These are phyloP conservation scores for Drosophila nigromelanica DNA, from an alignment of 1,140 invertebrate genomes.

Conservation along the genomic window DNA sequence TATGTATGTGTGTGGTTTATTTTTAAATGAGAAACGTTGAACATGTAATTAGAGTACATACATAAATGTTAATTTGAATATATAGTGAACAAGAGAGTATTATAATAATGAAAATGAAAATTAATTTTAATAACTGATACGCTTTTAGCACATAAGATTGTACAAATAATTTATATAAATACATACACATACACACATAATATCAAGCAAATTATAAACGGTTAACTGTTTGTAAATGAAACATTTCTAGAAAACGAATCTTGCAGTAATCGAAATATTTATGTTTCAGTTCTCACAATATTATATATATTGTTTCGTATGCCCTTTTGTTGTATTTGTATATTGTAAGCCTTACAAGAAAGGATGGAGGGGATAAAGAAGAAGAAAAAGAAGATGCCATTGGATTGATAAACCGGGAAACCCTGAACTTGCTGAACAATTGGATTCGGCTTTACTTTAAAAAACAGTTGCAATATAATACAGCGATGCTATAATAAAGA, in stretches of 20 bases:
- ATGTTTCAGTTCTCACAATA: conserved; percentile 10
- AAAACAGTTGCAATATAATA: conserved; percentile 39
- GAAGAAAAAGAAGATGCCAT: neutral
- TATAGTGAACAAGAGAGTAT: conserved; percentile 68
- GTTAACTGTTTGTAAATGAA: conserved; percentile 11
- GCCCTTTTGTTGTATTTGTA: conserved; percentile 19
- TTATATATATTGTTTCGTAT: conserved; percentile 14
- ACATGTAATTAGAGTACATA: conserved; percentile 58
- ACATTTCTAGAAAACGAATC: conserved; percentile 10
- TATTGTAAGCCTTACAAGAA: conserved; percentile 36
- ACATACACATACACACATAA: conserved; percentile 13
- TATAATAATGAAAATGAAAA: conserved; percentile 59
- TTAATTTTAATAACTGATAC: conserved; percentile 82
- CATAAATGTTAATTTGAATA: conserved; percentile 37
- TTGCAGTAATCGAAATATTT: conserved; percentile 13
- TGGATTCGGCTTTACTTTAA: conserved; percentile 45
- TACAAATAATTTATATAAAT: conserved; percentile 73
- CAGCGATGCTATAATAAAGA: conserved; percentile 59
- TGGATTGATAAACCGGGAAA: conserved; percentile 28
- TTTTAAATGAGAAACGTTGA: conserved; percentile 39
- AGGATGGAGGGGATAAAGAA: neutral
- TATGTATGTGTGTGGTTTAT: conserved; percentile 29
- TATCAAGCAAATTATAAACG: conserved; percentile 12
- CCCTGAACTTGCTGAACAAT: conserved; percentile 42
- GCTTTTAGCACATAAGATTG: conserved; percentile 81